Base-by-base conservation (phyloP, 2,113 vertebrate species). In the Tor tambroides region DNA sequence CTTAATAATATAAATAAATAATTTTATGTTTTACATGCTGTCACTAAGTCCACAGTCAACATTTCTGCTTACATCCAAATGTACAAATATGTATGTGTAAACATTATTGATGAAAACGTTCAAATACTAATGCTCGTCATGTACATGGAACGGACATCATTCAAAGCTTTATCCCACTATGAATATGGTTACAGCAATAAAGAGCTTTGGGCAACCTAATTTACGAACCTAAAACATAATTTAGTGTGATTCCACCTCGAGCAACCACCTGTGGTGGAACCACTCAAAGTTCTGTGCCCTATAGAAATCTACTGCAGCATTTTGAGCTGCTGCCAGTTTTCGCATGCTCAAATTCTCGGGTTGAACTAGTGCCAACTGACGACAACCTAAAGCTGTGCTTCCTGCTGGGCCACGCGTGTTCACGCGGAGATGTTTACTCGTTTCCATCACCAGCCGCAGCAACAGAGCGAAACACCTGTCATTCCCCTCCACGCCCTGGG, bases 391-490 rank as follows among this genome's bases (percentile, higher is more conserved):
- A 63, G 56, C 72, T 88, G 84, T 67, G 71, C 83, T 86, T 80
- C 87, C 75, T 28, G 67, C 85, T 86, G 84, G 87, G 87, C 75
- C 75, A 86, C 41, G 76, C 43, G 80, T 75, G 84, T 81, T 87
- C 87, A 87, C 21, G 86, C 82, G 6, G 87, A 86, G 87, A 88
- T 91, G 90, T 90, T 91, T 90, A 89, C 88, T 86, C 87, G 81
- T 84, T 85, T 86, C 87, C 76, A 81, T 87, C 84, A 86, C 63
- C 82, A 63, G 78, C 69, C 14, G 14, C 19, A 59, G 59, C 69
- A 83, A 87, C 59, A 65, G 86, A 85, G 79, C 10, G 72, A 88
- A 83, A 85, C 85, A 91, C 87, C 85, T 90, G 85, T 76, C 87
- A 86, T 84, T 71, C 69, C 78, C 61, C 83, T 69, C 87, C 67